Base-by-base conservation (phyloP, 2,888 invertebrate species). In the Andricus curvator region DNA sequence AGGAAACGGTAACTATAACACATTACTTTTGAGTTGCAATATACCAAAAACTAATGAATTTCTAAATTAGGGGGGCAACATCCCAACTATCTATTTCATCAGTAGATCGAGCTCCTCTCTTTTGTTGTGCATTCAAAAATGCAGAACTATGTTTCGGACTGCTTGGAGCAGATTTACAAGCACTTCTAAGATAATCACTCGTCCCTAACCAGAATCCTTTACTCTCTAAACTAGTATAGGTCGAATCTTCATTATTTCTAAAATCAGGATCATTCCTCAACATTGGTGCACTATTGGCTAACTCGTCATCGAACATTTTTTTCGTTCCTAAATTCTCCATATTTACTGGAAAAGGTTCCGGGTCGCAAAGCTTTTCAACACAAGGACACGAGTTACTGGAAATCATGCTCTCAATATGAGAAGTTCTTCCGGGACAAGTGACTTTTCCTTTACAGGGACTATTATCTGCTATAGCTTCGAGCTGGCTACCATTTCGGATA, bases 371-470 rank as follows among this genome's bases (percentile, higher is more conserved):
- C 85, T 94, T 93, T 89, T 96, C 96, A 79, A 96, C 96, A 90
- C 96, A 96, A 1, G 96, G 96, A 88, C 96, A 96, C 8, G 96
- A 96, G 33, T 95, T 95, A 88, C 96, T 96, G 1, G 95, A 93
- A 0, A 93, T 92, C 80, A 90, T 92, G 2, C 88, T 84, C 70
- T 92, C 93, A 84, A 89, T 85, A 60, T 86, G 76, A n/a, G 60
- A 64, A 65, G 20, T 8, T 44, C 74, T 41, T 25, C 44, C 64
- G 20, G 65, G 64, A 25, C 44, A n/a, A 64, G 41, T 64, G 20
- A 77, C 56, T 94, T 93, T 67, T 88, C 85, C 86, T 20, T 94
- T 94, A 79, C 93, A 93, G 0, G 94, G 93, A 80, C 95, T 94
- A 78, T 93, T 94, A 82, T 95, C 95, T 20, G 94, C 93, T 48